Base-by-base conservation (phyloP, 53 echinoderm and acorn worm species). In the Luidia sarsii region DNA sequence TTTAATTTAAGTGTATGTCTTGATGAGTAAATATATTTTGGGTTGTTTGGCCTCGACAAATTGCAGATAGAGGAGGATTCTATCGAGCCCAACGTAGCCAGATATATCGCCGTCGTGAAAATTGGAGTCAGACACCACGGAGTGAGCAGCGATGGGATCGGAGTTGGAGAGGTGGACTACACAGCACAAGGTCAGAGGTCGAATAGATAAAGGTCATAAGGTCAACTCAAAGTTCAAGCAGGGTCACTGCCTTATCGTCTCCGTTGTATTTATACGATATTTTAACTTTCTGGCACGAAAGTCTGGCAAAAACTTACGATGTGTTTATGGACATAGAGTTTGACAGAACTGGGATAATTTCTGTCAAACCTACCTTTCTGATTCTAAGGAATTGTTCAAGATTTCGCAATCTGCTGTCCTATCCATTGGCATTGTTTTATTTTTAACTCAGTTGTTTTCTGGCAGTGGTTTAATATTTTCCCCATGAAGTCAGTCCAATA, bases 101-200 rank as follows among this genome's bases (percentile, higher is more conserved):
- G 91, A 18, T 90, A 75, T 56, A 68, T 90, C 7, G 82, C 83
- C 18, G 59, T 81, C 1, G 75, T 63, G 24, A 79, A 50, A 39
- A 75, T 90, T 14, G 67, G 74, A n/a, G 41, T 90, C 11, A 53
- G 50, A 60, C 53, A 50, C 3, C 71, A 82, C 51, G 18, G 33
- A 24, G 22, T 87, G 27, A 67, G 45, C 50, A 84, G 87, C 59
- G 87, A 90, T 28, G 91, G 91, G 0, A 57, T 90, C 23, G 91
- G 91, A 28, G 67, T 90, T 1, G 87, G 87, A 39, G 87, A 90
- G n/a, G 66, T 70, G 6, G 37, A 23, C 0, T 88, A 56, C 49
- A 52, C 24, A 18, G 9, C 81, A 24, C n/a, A 48, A 70, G 87
- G 87, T 87, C 49, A 28, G 63, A 46, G 15, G 35, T 15, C 29